Evolutionary conservation across 2,113 vertebrate genomes (phyloP), one percentile per base, ranked within the genome.

Genomic region (Neodon shergylaensis): DNA sequence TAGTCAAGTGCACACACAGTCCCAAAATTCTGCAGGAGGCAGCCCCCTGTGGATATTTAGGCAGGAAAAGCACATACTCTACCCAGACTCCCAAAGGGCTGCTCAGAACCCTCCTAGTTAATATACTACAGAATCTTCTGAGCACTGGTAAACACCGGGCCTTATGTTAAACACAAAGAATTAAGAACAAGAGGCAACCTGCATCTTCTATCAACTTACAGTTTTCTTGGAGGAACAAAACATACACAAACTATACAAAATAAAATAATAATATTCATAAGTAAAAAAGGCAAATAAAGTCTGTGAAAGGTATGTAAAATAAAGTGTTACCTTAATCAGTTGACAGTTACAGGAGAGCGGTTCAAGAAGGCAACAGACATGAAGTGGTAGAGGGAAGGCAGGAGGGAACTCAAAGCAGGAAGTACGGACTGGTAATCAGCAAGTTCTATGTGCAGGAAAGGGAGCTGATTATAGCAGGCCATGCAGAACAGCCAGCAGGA

Each of bases 341-440:
- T 94, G 92, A 97, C 72, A 96, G 79, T 88, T 70, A 93, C 52
- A 92, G 86, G 65, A 92, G 73, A 95, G 70, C 49, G 58, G 83
- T 63, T 94, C 87, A 96, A 96, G 90, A 95, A 93, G 94, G 90
- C 90, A 93, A 96, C 24, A 94, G 74, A 96, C 78, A 96, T 73
- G 82, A 92, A 95, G 95, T 95, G 33, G 92, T 77, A 96, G 78
- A 95, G 82, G 90, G 74, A 93, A 96, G 94, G 87, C 96, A 93
- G 94, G 68, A 95, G 42, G 78, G 87, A 76, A 79, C 47, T 95
- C 83, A 93, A 95, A 68, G 93, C 95, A 91, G 86, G 94, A 95
- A 95, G 91, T 78, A 72, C 52, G 3, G 78, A 85, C 82, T 88
- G 54, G 85, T 73, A 65, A 97, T 54, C 79, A 91, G 95, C 87